Evolutionary conservation across 1,140 invertebrate species (phyloP).

Genomic region (Hylyphantes graminicola): DNA sequence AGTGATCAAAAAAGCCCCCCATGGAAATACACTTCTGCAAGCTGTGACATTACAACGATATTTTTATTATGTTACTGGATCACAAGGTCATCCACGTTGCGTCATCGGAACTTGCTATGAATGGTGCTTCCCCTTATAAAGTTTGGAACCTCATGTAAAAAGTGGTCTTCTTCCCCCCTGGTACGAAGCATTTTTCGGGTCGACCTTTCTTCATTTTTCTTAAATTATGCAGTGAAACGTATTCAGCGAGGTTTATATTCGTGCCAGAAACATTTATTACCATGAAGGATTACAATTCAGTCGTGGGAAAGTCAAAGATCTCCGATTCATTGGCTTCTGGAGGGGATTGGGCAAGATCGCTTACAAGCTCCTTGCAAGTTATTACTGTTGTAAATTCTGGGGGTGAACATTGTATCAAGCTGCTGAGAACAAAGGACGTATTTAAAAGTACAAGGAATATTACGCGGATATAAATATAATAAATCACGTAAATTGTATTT

Average conservation of each 20-base stretch:
- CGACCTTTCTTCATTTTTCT: slow-evolving; percentile 2
- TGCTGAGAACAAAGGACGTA: too few relatives aligned
- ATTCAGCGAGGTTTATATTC: slow-evolving; percentile 6
- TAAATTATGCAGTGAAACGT: neutral
- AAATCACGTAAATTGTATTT: too few relatives aligned
- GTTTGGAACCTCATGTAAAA: slow-evolving; percentile 42
- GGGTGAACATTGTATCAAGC: too few relatives aligned
- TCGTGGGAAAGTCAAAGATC: slow-evolving; percentile 20
- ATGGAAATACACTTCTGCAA: slow-evolving; percentile 3
- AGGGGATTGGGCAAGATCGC: too few relatives aligned
- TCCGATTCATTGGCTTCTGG: too few relatives aligned
- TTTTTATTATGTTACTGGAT: slow-evolving; percentile 51
- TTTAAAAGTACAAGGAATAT: too few relatives aligned
- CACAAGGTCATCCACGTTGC: slow-evolving; percentile 34
- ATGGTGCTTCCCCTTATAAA: slow-evolving; percentile 34
- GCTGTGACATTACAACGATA: slow-evolving; percentile 9
- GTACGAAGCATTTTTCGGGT: neutral
- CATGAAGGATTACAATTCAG: slow-evolving; percentile 5
- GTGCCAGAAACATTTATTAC: slow-evolving; percentile 16
- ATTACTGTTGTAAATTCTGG: too few relatives aligned
- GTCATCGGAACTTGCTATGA: slow-evolving; percentile 50
- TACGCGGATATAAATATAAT: too few relatives aligned
- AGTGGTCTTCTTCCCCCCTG: neutral
- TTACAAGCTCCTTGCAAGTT: too few relatives aligned
- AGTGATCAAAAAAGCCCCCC: slow-evolving; percentile 15